Evolutionary conservation across 2,113 vertebrate genomes (phyloP).

Genomic region (Furnarius figulus): DNA sequence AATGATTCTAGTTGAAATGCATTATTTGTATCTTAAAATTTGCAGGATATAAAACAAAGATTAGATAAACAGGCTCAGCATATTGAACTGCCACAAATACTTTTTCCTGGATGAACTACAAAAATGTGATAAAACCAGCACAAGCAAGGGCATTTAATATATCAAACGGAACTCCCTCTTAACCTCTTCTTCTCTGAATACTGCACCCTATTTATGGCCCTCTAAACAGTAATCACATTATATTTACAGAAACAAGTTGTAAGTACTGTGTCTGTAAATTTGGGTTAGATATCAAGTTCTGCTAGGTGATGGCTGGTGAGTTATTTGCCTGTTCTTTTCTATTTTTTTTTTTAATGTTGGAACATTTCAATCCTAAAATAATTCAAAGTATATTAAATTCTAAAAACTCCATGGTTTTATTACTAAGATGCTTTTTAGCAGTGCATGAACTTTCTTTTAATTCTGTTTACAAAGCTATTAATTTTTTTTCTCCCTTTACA

Average conservation of each 20-base stretch:
- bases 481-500: background rate
- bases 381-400: background rate
- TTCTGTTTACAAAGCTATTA: background rate
- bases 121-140: background rate
- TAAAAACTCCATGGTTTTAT: background rate
- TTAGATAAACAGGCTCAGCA: background rate
- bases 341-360: background rate
- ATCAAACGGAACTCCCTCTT: background rate
- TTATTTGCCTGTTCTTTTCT: background rate
- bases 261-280: background rate
- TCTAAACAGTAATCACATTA: background rate
- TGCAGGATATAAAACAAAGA: background rate
- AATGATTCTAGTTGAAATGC: background rate
- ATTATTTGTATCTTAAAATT: background rate
- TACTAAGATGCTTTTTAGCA: background rate
- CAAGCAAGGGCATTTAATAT: constrained; percentile 3
- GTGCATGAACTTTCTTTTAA: background rate
- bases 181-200: background rate
- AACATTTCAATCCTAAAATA: background rate
- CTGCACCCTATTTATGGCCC: background rate
- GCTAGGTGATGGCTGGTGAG: background rate
- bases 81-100: background rate
- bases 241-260: background rate
- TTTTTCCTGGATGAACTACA: background rate
- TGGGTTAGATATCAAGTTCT: background rate